Evolutionary conservation across 2,113 vertebrate genomes (phyloP).

Genomic region (Paramormyrops kingsleyae): DNA sequence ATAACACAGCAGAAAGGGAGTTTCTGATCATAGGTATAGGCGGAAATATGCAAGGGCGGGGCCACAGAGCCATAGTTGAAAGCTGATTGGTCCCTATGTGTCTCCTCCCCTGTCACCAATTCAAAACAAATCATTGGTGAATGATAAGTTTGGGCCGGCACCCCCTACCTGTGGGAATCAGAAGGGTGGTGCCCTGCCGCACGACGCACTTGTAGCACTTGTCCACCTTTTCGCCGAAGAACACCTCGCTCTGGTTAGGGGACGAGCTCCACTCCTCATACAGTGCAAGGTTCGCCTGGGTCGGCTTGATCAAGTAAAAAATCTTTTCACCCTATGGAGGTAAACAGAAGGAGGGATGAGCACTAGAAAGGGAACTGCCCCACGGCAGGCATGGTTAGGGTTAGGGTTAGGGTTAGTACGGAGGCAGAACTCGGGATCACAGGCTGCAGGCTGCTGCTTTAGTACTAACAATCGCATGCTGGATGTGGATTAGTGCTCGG

Average conservation of each 20-base stretch:
- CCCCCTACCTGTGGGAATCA: constrained; percentile 87
- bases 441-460: not conserved
- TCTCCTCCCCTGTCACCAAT: not conserved
- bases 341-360: not conserved
- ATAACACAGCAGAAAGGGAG: not conserved
- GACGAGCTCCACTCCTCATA: constrained; percentile 98
- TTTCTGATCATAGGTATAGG: not conserved
- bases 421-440: not conserved
- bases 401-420: too few relatives aligned
- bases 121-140: not conserved
- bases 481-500: not conserved
- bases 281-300: constrained; percentile 85
- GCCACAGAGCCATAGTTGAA: not conserved
- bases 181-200: constrained; percentile 89
- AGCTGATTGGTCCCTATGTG: not conserved
- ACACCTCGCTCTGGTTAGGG: constrained; percentile 94
- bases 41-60: not conserved
- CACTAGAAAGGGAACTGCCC: not conserved
- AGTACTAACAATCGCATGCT: not conserved
- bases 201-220: constrained; percentile 84
- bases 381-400: not conserved
- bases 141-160: not conserved
- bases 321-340: constrained; percentile 86
- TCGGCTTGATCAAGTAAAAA: constrained; percentile 97
- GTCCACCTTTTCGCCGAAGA: constrained; percentile 92